Conservation (phyloP, 2,797 vertebrate genomes). For the Adelosebastes latens region DNA sequence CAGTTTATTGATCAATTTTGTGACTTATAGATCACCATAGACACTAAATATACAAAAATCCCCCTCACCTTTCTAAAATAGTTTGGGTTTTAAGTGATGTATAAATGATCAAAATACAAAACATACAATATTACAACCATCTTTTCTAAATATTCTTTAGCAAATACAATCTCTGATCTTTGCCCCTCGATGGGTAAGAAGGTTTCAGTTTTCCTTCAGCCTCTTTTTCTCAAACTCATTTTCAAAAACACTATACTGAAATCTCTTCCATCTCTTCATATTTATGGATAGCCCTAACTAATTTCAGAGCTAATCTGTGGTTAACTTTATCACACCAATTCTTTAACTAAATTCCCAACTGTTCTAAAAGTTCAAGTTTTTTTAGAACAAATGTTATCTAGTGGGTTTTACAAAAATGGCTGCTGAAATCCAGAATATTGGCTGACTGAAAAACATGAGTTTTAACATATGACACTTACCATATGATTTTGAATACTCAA, state of each 20-base stretch:
- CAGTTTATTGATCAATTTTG: not conserved
- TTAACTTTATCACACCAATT: accelerated
- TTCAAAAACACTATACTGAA: not conserved
- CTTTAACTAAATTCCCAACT: not conserved
- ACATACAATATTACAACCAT: not conserved
- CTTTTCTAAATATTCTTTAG: not conserved
- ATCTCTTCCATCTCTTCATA: not conserved
- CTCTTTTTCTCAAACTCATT: not conserved
- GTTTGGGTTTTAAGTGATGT: not conserved
- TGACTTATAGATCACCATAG: not conserved
- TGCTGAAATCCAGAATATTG: not conserved
- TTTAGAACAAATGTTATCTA: not conserved
- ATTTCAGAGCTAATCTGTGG: not conserved
- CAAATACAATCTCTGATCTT: not conserved
- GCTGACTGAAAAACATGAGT: not conserved
- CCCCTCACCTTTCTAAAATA: not conserved
- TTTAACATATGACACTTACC: not conserved
- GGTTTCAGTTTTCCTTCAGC: not conserved
- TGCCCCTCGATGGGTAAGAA: not conserved
- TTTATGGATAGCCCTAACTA: not conserved
- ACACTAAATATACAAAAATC: not conserved
- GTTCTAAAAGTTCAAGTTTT: not conserved
- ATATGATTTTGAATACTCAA: not conserved
- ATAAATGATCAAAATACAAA: not conserved
- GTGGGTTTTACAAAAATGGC: not conserved